Evolutionary conservation across 2,797 vertebrate genomes (phyloP), one percentile per base, ranked within the genome.

Genomic region (Rousettus madagascariensis): DNA sequence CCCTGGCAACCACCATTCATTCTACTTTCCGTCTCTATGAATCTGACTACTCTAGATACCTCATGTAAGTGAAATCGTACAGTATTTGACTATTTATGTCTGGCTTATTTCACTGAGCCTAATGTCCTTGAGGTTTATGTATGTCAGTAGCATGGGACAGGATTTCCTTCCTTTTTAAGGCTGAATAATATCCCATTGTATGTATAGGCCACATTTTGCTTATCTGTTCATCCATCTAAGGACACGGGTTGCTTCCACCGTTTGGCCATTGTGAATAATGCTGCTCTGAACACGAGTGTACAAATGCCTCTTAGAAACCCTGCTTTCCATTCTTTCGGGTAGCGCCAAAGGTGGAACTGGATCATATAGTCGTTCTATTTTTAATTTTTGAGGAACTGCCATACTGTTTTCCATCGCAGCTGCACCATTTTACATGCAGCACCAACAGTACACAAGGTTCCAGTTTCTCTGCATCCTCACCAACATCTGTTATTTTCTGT

Each of bases 101-200:
- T 55, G 87, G 10, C 28, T 71, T 59, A 82, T 61, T 84, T 87
- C 22, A 55, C 17, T 92, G 69, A 94, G 51, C 24, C 11, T 41
- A 49, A 36, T 57, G 28, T 41, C 57, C 46, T n/a, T 36, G 41
- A 79, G 74, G 30, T n/a, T 55, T 17, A 41, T 33, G 20, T 53
- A n/a, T 38, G n/a, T 49, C 55, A 3, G 8, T 33, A 20, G 49
- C 19, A 8, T 36, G 26, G 28, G 26, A 38, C 15, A 61, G 30
- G 38, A 71, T 85, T 93, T 95, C 74, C 66, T 89, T 72, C 46
- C 33, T 83, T 66, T 24, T 61, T 13, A 87, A 68, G 46, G 43
- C 26, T 33, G 75, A 69, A n/a, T 63, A 49, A 30, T 46, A n/a
- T 12, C 19, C 28, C 11, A 22, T 10, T 41, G 33, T 36, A 5